A percentile compares a stretch with the other conserved stretches of the same genome.
phyloP scores from a whole-genome alignment of 2,797 vertebrate species.

The Sorex maritimensis region DNA sequence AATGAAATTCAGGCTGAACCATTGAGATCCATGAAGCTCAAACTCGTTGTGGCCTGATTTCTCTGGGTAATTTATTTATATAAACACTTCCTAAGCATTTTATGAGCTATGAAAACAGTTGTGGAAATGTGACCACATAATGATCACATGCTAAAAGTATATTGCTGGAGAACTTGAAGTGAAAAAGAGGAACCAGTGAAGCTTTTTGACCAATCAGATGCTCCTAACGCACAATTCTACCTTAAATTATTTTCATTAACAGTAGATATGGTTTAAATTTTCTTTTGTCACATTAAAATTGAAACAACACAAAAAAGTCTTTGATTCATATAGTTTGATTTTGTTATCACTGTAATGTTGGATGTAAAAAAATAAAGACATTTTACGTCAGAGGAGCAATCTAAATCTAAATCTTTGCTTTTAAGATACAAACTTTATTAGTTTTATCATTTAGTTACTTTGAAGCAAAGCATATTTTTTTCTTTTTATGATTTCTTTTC shows the following conservation, averaged over 20 bases:
- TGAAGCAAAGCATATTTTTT: conserved; percentile 37
- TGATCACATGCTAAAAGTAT: conserved; percentile 89
- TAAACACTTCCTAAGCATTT: conserved; percentile 90
- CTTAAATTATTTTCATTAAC: conserved; percentile 65
- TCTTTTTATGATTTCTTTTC: conserved; percentile 27
- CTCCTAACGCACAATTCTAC: conserved; percentile 64
- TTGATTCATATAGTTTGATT: conserved; percentile 58
- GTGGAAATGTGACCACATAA: conserved; percentile 87
- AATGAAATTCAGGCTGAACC: conserved; percentile 88
- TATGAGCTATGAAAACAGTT: conserved; percentile 91
- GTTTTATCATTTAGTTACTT: conserved; percentile 26
- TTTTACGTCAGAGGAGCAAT: conserved; percentile 21
- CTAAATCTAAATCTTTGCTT: neutral
- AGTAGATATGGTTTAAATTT: conserved; percentile 80
- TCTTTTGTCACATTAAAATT: conserved; percentile 73
- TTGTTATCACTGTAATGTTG: conserved; percentile 67
- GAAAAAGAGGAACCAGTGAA: conserved; percentile 71
- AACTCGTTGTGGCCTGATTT: conserved; percentile 89
- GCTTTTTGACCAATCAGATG: conserved; percentile 69
- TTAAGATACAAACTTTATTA: conserved; percentile 20
- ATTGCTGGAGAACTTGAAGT: conserved; percentile 86
- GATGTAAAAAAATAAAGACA: neutral
- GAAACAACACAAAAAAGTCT: conserved; percentile 49
- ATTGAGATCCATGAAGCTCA: conserved; percentile 87
- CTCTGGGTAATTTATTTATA: conserved; percentile 90